Percentiles rank a stretch among this genome's conserved stretches.
Conservation (phyloP, 2,888 invertebrate genomes). For the Ornithoptera priamus region DNA sequence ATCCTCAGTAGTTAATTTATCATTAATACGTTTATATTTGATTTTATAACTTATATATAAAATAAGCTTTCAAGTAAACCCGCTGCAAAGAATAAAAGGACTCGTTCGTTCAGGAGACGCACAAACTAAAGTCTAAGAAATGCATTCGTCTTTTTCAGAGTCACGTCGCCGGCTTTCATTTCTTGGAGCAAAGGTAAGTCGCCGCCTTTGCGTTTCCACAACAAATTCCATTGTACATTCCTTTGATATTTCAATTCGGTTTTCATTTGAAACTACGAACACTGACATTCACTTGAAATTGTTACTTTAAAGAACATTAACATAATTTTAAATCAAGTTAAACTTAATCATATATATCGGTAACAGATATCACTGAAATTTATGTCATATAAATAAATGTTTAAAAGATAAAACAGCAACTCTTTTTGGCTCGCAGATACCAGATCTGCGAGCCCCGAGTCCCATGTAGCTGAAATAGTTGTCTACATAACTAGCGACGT, state of each 20-base stretch:
- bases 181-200: conserved; percentile 12
- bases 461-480: too few species aligned
- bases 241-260: conserved; percentile 4
- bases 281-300: neutral
- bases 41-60: neutral
- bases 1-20: too few species aligned
- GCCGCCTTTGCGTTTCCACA: neutral
- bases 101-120: neutral
- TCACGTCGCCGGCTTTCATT: conserved; percentile 11
- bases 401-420: too few species aligned
- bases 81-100: neutral
- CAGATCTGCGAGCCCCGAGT: too few species aligned
- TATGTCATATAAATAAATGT: too few species aligned
- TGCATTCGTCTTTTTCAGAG: conserved; percentile 22
- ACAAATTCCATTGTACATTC: conserved; percentile 6
- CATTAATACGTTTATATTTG: too few species aligned
- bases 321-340: too few species aligned
- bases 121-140: conserved; percentile 11
- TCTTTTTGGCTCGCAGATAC: too few species aligned
- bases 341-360: too few species aligned
- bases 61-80: neutral
- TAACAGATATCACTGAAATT: too few species aligned
- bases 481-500: too few species aligned
- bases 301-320: too few species aligned
- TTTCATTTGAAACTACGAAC: neutral